phyloP scores from a whole-genome alignment of 1,140 invertebrate species.

The Ooceraea biroi region DNA sequence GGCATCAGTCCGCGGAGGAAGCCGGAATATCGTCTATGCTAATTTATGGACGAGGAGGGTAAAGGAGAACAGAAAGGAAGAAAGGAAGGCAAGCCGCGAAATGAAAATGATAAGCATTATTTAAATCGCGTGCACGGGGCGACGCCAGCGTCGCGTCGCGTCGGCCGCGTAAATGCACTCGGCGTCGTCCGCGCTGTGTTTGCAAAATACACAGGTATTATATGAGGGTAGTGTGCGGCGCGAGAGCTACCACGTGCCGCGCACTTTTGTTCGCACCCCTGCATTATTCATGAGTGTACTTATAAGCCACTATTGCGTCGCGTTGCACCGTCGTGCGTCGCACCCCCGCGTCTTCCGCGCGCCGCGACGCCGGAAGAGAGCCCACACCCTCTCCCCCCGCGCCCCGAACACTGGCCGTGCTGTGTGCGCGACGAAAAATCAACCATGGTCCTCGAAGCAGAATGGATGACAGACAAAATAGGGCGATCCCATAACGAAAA shows the following conservation, averaged over 20 bases:
- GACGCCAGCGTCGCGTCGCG: not conserved
- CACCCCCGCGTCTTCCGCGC: not conserved
- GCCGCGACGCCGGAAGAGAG: not conserved
- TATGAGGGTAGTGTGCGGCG: conserved; percentile 64
- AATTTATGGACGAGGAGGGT: conserved; percentile 59
- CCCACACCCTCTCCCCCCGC: too few species aligned
- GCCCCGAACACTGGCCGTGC: conserved; percentile 9
- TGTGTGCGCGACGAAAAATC: conserved; percentile 68
- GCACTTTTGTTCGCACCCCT: conserved; percentile 81
- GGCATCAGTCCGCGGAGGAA: not conserved
- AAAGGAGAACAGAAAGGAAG: too few species aligned
- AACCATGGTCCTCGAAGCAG: conserved; percentile 34
- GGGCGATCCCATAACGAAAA: conserved; percentile 62
- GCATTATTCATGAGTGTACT: conserved; percentile 85
- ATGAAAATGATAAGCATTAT: conserved; percentile 76
- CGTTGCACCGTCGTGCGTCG: conserved; percentile 65
- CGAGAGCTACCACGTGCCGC: conserved; percentile 39
- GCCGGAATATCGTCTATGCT: conserved; percentile 54
- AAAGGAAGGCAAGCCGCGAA: conserved; percentile 10
- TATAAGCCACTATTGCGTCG: conserved; percentile 82
- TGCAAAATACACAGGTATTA: conserved; percentile 81
- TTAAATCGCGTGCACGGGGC: conserved; percentile 64
- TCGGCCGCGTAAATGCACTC: conserved; percentile 13
- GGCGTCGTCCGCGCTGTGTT: conserved; percentile 63
- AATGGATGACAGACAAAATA: too few species aligned